phyloP scores from a whole-genome alignment of 1,140 invertebrate genomes.

The Drosophila serrata region DNA sequence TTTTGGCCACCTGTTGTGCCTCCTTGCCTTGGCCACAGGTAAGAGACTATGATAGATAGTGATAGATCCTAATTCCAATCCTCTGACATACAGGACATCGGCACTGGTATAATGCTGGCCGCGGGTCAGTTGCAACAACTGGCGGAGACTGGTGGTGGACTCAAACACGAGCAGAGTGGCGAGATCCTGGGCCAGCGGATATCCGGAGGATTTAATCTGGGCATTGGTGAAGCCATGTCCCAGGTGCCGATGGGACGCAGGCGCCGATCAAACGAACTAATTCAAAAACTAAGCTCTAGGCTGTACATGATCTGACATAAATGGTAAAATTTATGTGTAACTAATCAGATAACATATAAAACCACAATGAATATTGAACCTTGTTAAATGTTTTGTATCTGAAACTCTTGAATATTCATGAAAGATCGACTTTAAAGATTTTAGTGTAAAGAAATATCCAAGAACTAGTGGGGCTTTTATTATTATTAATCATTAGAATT shows the following conservation, averaged over 20 bases:
- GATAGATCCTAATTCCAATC: not conserved
- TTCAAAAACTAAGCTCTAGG: not conserved
- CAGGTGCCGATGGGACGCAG: conserved; percentile 2
- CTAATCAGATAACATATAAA: too few species aligned
- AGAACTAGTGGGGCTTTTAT: too few species aligned
- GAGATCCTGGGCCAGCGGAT: conserved; percentile 55
- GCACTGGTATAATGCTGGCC: conserved; percentile 52
- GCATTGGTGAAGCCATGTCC: conserved; percentile 61
- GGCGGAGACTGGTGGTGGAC: conserved; percentile 55
- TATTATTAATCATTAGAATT: too few species aligned
- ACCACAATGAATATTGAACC: too few species aligned
- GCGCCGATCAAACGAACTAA: conserved; percentile 9
- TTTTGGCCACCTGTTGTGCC: not conserved
- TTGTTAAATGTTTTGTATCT: too few species aligned
- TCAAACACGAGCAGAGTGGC: conserved; percentile 37
- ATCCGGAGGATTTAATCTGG: conserved; percentile 32
- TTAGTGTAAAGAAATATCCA: too few species aligned
- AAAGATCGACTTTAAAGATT: too few species aligned
- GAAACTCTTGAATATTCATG: too few species aligned
- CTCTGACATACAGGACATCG: conserved; percentile 44
- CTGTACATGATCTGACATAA: not conserved
- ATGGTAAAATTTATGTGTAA: too few species aligned
- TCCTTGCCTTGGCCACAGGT: conserved; percentile 39
- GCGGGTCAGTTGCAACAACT: conserved; percentile 54
- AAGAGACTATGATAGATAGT: not conserved